A percentile compares a stretch with the other conserved stretches of the same genome.
These are phyloP conservation scores for Ischnura elegans DNA, from an alignment of 2,888 invertebrate genomes.

Conservation along the genomic window DNA sequence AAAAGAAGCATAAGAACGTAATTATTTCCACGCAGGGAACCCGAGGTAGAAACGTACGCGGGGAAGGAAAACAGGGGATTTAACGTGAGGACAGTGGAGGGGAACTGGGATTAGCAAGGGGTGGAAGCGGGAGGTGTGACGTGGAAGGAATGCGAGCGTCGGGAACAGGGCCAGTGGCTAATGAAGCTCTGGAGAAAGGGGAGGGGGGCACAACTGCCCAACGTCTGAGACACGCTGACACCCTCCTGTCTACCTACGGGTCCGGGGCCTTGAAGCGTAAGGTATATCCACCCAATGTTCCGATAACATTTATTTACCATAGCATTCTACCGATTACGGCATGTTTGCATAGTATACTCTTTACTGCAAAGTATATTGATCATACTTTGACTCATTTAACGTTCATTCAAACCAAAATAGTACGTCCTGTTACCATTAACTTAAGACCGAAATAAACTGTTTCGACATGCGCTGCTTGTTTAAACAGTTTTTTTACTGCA, in stretches of 20 bases:
- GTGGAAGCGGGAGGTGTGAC: neutral
- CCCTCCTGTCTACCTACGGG: neutral
- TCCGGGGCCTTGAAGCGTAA: neutral
- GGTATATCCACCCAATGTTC: neutral
- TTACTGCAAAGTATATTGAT: too few species aligned
- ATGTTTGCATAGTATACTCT: too few species aligned
- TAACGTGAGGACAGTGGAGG: neutral
- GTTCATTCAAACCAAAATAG: too few species aligned
- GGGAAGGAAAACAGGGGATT: neutral
- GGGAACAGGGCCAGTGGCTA: conserved; percentile 13
- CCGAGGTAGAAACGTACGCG: neutral
- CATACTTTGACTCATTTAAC: too few species aligned
- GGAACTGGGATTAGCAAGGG: neutral
- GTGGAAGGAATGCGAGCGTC: neutral
- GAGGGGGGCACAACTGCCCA: neutral
- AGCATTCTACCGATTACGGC: too few species aligned
- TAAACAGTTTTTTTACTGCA: too few species aligned
- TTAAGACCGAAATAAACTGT: too few species aligned
- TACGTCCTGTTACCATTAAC: too few species aligned
- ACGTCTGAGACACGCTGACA: neutral
- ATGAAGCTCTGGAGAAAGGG: neutral
- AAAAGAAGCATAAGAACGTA: neutral
- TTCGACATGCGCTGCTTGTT: too few species aligned
- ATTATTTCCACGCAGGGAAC: neutral
- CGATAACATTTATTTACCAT: too few species aligned